phyloP scores from a whole-genome alignment of 2,888 invertebrate species.

The Euspilapteryx auroguttella region DNA sequence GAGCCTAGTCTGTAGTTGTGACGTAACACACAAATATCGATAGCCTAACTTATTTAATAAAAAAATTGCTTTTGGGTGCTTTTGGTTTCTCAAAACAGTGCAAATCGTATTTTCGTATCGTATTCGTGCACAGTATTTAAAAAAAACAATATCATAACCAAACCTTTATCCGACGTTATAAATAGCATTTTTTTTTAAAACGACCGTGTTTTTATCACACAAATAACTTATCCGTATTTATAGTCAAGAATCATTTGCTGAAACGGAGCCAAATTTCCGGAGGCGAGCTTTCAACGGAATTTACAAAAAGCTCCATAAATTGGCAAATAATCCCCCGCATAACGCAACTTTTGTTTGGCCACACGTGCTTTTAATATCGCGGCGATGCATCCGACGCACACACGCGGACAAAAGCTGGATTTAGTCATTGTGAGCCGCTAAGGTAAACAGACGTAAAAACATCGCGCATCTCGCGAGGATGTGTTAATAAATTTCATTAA shows the following conservation, averaged over 20 bases:
- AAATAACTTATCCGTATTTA: constrained; percentile 40
- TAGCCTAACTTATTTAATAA: no score
- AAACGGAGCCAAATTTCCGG: constrained; percentile 61
- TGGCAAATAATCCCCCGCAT: constrained; percentile 62
- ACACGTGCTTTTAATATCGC: constrained; percentile 61
- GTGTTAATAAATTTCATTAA: constrained; percentile 53
- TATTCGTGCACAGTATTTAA: no score
- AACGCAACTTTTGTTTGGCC: constrained; percentile 61
- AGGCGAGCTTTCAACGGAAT: constrained; percentile 47
- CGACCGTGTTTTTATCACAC: constrained; percentile 32
- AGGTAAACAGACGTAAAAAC: constrained; percentile 52
- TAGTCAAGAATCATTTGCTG: constrained; percentile 56
- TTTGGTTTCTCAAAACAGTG: no score
- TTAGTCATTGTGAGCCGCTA: constrained; percentile 46
- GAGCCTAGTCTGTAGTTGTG: no score
- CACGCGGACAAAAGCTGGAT: constrained; percentile 42
- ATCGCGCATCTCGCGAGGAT: constrained; percentile 19
- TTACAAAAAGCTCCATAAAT: constrained; percentile 60
- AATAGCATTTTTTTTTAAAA: no score
- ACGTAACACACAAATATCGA: no score
- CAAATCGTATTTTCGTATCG: no score
- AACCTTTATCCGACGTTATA: no score
- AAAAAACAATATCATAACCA: no score
- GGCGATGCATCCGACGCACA: constrained; percentile 18
- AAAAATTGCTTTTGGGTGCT: no score